Percentiles rank a stretch among this genome's conserved stretches.
Evolutionary conservation across 1,140 invertebrate species (phyloP).

Genomic region (Aleiodes sp.): DNA sequence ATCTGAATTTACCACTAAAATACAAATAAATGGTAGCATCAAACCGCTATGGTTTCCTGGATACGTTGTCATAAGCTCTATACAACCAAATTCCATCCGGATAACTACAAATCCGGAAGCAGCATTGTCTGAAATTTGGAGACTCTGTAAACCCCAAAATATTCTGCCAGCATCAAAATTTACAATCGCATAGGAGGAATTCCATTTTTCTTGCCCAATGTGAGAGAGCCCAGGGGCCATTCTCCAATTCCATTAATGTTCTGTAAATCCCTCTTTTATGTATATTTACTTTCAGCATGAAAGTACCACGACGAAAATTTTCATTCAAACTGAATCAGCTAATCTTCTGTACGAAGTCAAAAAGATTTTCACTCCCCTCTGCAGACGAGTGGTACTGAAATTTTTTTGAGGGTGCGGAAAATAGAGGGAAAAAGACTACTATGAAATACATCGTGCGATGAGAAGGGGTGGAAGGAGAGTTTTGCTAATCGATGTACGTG

Average conservation of each 20-base stretch:
- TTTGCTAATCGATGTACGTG: slow-evolving; percentile 42
- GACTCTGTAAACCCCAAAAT: slow-evolving; percentile 42
- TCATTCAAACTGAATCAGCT: not conserved
- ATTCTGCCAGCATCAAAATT: slow-evolving; percentile 43
- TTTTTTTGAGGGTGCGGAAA: no score
- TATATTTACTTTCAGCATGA: no score
- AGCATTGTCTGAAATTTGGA: slow-evolving; percentile 31
- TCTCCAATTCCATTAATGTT: no score
- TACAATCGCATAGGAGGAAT: slow-evolving; percentile 20
- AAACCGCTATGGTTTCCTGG: slow-evolving; percentile 34
- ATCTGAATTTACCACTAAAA: slow-evolving; percentile 9
- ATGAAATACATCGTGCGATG: not conserved
- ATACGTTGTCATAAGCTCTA: slow-evolving; percentile 20
- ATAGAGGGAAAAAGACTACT: slow-evolving; percentile 15
- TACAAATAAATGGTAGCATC: slow-evolving; percentile 34
- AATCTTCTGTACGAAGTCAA: not conserved
- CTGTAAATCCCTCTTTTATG: not conserved
- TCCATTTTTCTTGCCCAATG: no score
- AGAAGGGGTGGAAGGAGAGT: not conserved
- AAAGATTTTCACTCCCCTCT: not conserved
- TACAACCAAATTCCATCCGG: slow-evolving; percentile 29
- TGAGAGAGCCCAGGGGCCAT: no score
- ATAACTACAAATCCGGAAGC: slow-evolving; percentile 35
- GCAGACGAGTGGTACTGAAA: no score
- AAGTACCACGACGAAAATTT: not conserved